Evolutionary conservation across 2,888 invertebrate species (phyloP).

Genomic region (Sericinus montela): DNA sequence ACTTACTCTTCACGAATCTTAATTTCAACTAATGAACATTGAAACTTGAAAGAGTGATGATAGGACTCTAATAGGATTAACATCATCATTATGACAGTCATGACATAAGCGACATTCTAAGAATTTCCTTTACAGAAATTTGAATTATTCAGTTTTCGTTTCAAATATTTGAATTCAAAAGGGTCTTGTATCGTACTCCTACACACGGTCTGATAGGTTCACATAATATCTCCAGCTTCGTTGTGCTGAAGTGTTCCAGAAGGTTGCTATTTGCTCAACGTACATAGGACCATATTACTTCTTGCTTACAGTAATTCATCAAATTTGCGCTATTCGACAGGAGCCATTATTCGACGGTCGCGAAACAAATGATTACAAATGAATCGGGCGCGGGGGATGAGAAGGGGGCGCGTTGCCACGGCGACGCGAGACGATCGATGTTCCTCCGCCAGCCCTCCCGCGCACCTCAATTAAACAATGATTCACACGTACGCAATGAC

Average conservation of each 20-base stretch:
- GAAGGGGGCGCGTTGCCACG: constrained; percentile 51
- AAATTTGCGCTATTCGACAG: constrained; percentile 65
- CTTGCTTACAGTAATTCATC: constrained; percentile 50
- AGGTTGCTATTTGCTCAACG: neutral
- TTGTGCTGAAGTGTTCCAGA: neutral
- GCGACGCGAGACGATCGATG: constrained; percentile 74
- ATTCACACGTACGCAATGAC: constrained; percentile 65
- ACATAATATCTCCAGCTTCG: neutral
- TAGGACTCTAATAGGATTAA: too few relatives aligned
- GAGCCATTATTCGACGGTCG: constrained; percentile 66
- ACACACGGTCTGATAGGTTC: constrained; percentile 7
- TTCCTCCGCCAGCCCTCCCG: constrained; percentile 33
- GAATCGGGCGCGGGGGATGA: constrained; percentile 50
- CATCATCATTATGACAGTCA: too few relatives aligned
- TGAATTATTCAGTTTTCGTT: constrained; percentile 22
- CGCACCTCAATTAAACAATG: constrained; percentile 66
- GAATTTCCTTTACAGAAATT: neutral
- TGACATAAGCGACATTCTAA: too few relatives aligned
- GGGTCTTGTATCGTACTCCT: constrained; percentile 23
- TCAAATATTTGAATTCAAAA: constrained; percentile 21
- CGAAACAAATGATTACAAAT: constrained; percentile 79
- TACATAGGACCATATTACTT: constrained; percentile 19
- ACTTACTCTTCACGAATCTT: too few relatives aligned
- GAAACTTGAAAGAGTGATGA: too few relatives aligned
- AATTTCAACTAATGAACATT: too few relatives aligned